Evolutionary conservation across 2,888 invertebrate genomes (phyloP).

Genomic region (Hartigia nigra): DNA sequence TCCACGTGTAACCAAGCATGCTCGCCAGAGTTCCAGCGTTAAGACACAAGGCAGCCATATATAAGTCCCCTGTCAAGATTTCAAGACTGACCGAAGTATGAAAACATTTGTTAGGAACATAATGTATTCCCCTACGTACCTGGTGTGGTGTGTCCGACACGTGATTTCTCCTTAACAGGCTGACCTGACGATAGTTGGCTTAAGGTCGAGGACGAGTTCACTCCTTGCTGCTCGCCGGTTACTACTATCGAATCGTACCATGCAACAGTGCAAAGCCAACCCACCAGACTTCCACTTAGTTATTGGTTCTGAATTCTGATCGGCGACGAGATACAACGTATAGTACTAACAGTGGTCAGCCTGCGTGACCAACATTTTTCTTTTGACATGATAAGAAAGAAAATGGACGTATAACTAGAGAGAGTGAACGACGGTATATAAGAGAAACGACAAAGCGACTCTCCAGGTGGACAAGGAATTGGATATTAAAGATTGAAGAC

Average conservation of each 20-base stretch:
- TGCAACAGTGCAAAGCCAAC: conserved; percentile 67
- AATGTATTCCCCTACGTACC: conserved; percentile 49
- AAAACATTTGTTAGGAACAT: background rate
- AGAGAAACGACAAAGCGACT: background rate
- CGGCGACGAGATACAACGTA: background rate
- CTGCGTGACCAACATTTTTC: background rate
- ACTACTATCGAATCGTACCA: conserved; percentile 65
- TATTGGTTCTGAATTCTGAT: conserved; percentile 9
- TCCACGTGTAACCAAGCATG: background rate
- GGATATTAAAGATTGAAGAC: background rate
- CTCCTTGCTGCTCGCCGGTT: conserved; percentile 62
- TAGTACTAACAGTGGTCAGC: background rate
- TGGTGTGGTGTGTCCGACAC: conserved; percentile 61
- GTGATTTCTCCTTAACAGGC: conserved; percentile 71
- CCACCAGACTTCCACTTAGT: conserved; percentile 62
- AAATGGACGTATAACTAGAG: background rate
- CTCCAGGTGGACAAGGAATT: background rate
- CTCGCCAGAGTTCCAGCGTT: background rate
- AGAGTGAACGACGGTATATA: background rate
- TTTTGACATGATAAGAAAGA: background rate
- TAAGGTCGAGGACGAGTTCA: conserved; percentile 63
- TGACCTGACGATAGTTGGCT: conserved; percentile 70
- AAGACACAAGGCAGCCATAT: background rate
- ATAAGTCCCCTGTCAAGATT: background rate
- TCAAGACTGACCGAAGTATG: background rate